Evolutionary conservation across 1,140 invertebrate species (phyloP).

Genomic region (Trichoplusia ni): DNA sequence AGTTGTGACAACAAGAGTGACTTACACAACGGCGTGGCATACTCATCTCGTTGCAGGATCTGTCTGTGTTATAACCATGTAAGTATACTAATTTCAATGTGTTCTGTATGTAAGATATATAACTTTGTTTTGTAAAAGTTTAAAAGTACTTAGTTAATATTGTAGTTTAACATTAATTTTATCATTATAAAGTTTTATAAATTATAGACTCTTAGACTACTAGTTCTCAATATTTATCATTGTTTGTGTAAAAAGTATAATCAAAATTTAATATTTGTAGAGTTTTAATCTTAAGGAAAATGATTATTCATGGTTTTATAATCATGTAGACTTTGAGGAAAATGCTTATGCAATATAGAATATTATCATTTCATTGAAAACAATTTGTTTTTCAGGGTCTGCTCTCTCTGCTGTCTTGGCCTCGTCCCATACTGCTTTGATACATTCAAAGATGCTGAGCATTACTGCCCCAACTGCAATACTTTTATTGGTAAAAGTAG

Average conservation of each 20-base stretch:
- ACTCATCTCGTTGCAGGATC: slow-evolving; percentile 74
- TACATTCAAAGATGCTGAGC: slow-evolving; percentile 76
- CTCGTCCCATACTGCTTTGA: slow-evolving; percentile 76
- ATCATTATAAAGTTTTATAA: too few relatives aligned
- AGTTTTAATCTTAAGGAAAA: too few relatives aligned
- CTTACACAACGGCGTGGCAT: slow-evolving; percentile 74
- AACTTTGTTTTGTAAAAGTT: neutral
- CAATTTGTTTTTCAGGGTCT: slow-evolving; percentile 62
- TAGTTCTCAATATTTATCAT: too few relatives aligned
- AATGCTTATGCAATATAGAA: too few relatives aligned
- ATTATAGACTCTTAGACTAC: too few relatives aligned
- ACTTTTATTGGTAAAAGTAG: slow-evolving; percentile 72
- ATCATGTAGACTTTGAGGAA: too few relatives aligned
- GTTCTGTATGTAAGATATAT: neutral
- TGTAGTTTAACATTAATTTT: neutral
- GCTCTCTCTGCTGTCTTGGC: slow-evolving; percentile 72
- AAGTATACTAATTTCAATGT: slow-evolving; percentile 43
- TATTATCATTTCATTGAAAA: too few relatives aligned
- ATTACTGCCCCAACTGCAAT: slow-evolving; percentile 75
- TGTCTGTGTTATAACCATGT: slow-evolving; percentile 73
- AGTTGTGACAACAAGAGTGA: slow-evolving; percentile 73
- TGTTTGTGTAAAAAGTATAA: too few relatives aligned
- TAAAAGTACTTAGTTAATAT: too few relatives aligned
- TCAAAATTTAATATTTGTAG: too few relatives aligned
- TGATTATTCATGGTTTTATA: too few relatives aligned